Conservation (phyloP, 2,797 vertebrate genomes). For the Poecilia wingei region DNA sequence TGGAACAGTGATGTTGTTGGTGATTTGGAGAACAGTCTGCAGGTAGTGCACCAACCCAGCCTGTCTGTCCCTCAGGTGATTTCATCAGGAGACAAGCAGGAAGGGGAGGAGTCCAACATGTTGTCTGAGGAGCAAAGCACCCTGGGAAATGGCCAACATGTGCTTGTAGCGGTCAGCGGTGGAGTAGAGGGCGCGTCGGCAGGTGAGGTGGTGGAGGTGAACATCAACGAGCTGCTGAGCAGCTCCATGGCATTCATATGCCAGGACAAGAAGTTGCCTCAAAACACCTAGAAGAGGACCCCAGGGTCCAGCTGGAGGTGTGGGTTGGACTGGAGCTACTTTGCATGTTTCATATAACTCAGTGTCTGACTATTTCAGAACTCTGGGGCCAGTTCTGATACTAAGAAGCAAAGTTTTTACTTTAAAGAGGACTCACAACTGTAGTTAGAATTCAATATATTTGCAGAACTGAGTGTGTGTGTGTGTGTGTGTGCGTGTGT, state of each 20-base stretch:
- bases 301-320: neutral
- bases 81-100: constrained; percentile 40
- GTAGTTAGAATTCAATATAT: neutral
- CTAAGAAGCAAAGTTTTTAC: neutral
- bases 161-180: constrained; percentile 83
- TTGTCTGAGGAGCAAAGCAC: constrained; percentile 77
- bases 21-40: neutral
- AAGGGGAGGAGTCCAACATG: constrained; percentile 62
- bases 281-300: neutral
- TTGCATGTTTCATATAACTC: neutral
- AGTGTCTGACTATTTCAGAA: neutral
- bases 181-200: constrained; percentile 59
- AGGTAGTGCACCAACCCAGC: neutral
- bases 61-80: constrained; percentile 75
- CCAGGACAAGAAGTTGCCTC: constrained; percentile 74
- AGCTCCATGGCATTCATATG: constrained; percentile 86
- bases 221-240: constrained; percentile 86
- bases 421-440: neutral
- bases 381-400: neutral
- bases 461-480: neutral
- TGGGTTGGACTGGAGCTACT: neutral
- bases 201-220: constrained; percentile 83
- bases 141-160: constrained; percentile 77
- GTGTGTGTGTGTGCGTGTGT: neutral
- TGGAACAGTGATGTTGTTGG: neutral